Percentiles rank a stretch among this genome's conserved stretches.
Conservation (phyloP, 1,140 invertebrate species). For the Monochamus saltuarius region DNA sequence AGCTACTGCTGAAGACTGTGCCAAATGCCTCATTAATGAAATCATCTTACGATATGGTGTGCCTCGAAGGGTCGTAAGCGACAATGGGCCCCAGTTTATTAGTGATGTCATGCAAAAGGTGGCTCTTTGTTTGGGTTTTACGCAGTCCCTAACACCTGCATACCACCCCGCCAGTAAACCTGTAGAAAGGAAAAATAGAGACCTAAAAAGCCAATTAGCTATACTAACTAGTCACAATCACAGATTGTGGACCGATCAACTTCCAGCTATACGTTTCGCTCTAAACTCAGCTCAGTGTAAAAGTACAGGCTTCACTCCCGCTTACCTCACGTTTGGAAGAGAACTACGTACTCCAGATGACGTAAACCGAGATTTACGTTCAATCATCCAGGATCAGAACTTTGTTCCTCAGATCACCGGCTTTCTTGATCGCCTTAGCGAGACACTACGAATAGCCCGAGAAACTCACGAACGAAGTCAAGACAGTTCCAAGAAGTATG, state of each 20-base stretch:
- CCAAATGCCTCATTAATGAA: too few species aligned
- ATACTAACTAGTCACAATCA: too few species aligned
- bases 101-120: too few species aligned
- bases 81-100: too few species aligned
- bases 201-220: too few species aligned
- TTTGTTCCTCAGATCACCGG: slow-evolving; percentile 30
- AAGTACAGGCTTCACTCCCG: slow-evolving; percentile 50
- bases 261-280: too few species aligned
- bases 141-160: slow-evolving; percentile 43
- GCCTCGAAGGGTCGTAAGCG: too few species aligned
- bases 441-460: slow-evolving; percentile 24
- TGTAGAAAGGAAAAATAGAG: slow-evolving; percentile 33
- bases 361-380: slow-evolving; percentile 17
- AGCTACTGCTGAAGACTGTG: too few species aligned
- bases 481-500: slow-evolving; percentile 34
- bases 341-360: slow-evolving; percentile 23
- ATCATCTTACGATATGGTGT: too few species aligned
- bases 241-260: too few species aligned
- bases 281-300: slow-evolving; percentile 44
- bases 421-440: slow-evolving; percentile 24
- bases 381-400: slow-evolving; percentile 14
- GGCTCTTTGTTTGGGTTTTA: slow-evolving; percentile 39
- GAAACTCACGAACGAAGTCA: slow-evolving; percentile 33
- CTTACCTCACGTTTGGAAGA: slow-evolving; percentile 46
- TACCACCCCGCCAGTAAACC: slow-evolving; percentile 51